A percentile compares a stretch with the other conserved stretches of the same genome.
These are phyloP conservation scores for Pachyramphus minor DNA, from an alignment of 2,113 vertebrate genomes.

Conservation along the genomic window DNA sequence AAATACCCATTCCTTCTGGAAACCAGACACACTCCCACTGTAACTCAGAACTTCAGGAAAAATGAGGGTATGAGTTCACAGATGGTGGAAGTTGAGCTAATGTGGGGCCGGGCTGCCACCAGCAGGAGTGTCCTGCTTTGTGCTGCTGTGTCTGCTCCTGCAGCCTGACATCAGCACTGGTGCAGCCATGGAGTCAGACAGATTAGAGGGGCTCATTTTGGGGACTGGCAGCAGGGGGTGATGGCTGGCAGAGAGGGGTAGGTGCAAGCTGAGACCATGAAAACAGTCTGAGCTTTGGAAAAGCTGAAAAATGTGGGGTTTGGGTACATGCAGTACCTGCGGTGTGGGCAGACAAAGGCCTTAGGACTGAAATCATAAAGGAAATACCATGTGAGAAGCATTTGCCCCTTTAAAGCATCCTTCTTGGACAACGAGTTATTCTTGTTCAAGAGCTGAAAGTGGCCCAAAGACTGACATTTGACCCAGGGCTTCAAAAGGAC, in stretches of 20 bases:
- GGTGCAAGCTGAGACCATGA: background rate
- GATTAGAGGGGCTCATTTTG: background rate
- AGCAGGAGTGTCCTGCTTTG: background rate
- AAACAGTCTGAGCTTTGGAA: background rate
- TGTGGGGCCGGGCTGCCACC: fast-evolving
- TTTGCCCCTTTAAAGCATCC: background rate
- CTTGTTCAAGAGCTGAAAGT: background rate
- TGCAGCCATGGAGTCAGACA: background rate
- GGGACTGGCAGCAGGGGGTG: fast-evolving
- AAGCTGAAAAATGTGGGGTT: background rate
- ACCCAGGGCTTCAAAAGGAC: background rate
- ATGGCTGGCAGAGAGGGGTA: background rate
- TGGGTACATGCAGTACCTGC: background rate
- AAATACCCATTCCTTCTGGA: background rate
- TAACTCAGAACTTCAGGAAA: background rate
- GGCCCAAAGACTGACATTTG: background rate
- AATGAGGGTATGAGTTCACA: background rate
- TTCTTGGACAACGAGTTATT: background rate
- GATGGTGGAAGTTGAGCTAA: fast-evolving
- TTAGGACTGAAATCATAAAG: background rate
- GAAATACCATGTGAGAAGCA: fast-evolving
- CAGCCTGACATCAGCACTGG: background rate
- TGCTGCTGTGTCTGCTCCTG: background rate
- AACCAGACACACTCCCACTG: background rate
- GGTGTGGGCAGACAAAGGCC: background rate